Conservation (phyloP, 2,113 vertebrate species). For the Laterallus jamaicensis region DNA sequence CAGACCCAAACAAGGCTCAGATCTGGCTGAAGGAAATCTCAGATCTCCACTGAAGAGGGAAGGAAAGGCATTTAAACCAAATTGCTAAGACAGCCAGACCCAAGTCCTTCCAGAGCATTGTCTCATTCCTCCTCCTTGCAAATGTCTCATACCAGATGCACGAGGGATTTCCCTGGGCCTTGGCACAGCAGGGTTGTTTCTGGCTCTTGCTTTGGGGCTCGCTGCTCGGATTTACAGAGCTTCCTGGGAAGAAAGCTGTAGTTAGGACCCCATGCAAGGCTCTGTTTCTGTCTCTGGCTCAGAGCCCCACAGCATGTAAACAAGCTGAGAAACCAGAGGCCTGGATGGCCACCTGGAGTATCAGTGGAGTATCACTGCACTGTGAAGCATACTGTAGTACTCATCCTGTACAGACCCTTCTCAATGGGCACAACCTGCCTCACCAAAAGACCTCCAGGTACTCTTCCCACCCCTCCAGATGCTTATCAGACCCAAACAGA, state of each 20-base stretch:
- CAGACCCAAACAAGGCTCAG: not conserved
- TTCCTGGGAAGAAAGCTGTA: slow-evolving; percentile 19
- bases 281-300: fast-evolving
- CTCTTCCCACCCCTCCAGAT: not conserved
- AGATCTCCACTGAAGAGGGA: not conserved
- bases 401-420: not conserved
- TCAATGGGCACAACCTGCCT: not conserved
- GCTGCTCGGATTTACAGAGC: not conserved
- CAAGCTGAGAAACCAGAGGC: not conserved
- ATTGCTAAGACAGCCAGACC: not conserved
- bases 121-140: not conserved
- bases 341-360: not conserved
- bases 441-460: not conserved
- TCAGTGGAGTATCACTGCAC: fast-evolving
- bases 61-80: not conserved
- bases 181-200: not conserved
- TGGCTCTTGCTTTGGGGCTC: not conserved
- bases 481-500: not conserved
- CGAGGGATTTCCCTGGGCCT: not conserved
- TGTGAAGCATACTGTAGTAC: fast-evolving
- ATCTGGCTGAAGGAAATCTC: not conserved
- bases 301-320: fast-evolving
- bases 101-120: not conserved
- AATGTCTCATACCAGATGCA: not conserved
- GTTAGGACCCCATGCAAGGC: not conserved